Percentiles rank a stretch among this genome's conserved stretches.
These are phyloP conservation scores for Papilio demoleus DNA, from an alignment of 2,888 invertebrate species.

Conservation along the genomic window DNA sequence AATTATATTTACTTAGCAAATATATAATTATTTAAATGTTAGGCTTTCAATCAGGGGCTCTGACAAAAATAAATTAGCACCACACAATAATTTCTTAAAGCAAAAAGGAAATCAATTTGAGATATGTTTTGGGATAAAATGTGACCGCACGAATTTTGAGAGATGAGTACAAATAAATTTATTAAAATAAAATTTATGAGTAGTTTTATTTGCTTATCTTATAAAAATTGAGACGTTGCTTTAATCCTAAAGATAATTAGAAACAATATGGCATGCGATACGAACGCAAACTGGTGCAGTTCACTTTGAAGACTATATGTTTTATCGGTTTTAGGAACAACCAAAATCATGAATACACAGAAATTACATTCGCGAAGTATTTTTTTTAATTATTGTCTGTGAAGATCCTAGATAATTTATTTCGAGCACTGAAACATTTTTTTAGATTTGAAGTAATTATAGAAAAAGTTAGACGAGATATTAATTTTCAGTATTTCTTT, in stretches of 20 bases:
- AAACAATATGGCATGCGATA: constrained; percentile 32
- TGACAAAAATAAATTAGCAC: constrained; percentile 46
- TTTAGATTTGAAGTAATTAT: constrained; percentile 30
- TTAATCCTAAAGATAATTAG: constrained; percentile 26
- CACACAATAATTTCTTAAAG: constrained; percentile 50
- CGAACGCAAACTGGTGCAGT: neutral
- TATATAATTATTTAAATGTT: constrained; percentile 1
- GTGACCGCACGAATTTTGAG: constrained; percentile 12
- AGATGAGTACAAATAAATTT: neutral
- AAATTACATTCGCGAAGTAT: neutral
- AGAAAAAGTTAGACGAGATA: constrained; percentile 3
- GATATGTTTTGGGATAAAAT: neutral
- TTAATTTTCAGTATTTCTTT: too few species aligned
- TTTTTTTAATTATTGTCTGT: constrained; percentile 35
- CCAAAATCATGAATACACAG: too few species aligned
- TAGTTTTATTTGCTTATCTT: constrained; percentile 13
- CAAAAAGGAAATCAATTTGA: constrained; percentile 32
- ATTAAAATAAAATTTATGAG: constrained; percentile 15
- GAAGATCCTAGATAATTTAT: constrained; percentile 11
- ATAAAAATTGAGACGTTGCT: constrained; percentile 6
- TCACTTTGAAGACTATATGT: too few species aligned
- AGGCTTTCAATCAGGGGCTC: constrained; percentile 19
- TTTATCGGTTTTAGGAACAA: too few species aligned
- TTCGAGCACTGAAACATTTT: constrained; percentile 24
- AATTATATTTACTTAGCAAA: constrained; percentile 21